These are phyloP conservation scores for Calliscelio sp. DNA, from an alignment of 2,888 invertebrate genomes.

Conservation along the genomic window DNA sequence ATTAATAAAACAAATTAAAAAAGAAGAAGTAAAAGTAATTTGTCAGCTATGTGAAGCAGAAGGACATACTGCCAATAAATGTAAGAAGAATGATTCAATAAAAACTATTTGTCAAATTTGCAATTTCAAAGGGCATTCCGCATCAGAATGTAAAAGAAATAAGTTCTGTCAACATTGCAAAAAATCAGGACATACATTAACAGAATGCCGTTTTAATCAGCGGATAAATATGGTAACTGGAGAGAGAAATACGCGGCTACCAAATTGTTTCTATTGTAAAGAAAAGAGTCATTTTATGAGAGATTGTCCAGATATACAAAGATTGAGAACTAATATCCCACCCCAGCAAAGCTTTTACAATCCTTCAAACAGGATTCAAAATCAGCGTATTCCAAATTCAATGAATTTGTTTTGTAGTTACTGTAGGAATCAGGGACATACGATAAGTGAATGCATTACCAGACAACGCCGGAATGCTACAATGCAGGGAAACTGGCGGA, in stretches of 20 bases:
- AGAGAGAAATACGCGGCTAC: neutral
- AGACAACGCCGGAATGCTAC: neutral
- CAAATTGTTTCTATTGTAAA: neutral
- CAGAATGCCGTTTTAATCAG: neutral
- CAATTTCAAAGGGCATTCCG: neutral
- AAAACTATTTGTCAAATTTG: neutral
- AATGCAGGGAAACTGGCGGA: neutral
- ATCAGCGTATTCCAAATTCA: too few species aligned
- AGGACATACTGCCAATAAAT: constrained; percentile 16
- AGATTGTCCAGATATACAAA: neutral
- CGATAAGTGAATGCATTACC: neutral
- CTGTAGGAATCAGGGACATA: neutral
- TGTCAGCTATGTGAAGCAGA: constrained; percentile 20
- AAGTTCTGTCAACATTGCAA: neutral
- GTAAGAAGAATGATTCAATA: neutral
- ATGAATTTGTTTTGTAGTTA: neutral
- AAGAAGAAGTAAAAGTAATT: neutral
- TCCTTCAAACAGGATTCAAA: neutral
- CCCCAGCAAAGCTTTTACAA: neutral
- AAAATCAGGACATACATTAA: neutral
- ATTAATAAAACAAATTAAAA: neutral
- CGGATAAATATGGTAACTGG: neutral
- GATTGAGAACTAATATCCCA: neutral
- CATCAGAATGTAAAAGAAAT: neutral
- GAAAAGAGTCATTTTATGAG: neutral